These are phyloP conservation scores for Yponomeuta plumbellus DNA, from an alignment of 2,888 invertebrate species.

Conservation along the genomic window DNA sequence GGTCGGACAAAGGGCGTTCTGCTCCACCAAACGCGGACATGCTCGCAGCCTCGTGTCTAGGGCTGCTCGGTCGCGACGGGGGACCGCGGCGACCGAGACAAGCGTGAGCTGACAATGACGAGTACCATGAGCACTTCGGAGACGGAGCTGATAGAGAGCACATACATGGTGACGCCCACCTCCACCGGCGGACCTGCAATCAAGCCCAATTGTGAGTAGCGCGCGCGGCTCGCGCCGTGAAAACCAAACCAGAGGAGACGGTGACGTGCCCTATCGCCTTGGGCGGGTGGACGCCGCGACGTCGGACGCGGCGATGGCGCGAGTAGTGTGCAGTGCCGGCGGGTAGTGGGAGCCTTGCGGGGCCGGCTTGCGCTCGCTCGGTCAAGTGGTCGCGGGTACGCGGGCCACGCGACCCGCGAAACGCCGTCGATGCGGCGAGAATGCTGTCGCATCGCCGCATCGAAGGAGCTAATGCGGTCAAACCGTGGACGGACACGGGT, in stretches of 20 bases:
- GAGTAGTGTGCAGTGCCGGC: not conserved
- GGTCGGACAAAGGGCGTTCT: slow-evolving; percentile 64
- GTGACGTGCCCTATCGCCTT: slow-evolving; percentile 59
- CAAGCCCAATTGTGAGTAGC: slow-evolving; percentile 72
- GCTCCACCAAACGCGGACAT: slow-evolving; percentile 72
- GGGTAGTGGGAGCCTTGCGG: slow-evolving; percentile 27
- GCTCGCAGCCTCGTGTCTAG: slow-evolving; percentile 76
- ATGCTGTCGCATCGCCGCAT: slow-evolving; percentile 34
- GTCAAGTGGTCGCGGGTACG: not conserved
- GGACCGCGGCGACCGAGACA: slow-evolving; percentile 60
- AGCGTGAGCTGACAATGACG: slow-evolving; percentile 70
- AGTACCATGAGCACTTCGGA: slow-evolving; percentile 98
- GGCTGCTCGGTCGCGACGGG: slow-evolving; percentile 72
- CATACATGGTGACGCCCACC: slow-evolving; percentile 98
- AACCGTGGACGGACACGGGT: slow-evolving; percentile 73
- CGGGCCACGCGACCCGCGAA: slow-evolving; percentile 14
- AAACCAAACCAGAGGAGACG: slow-evolving; percentile 63
- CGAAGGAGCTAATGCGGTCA: slow-evolving; percentile 45
- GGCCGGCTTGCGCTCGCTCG: slow-evolving; percentile 22
- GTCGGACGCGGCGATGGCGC: not conserved
- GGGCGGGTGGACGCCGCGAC: slow-evolving; percentile 20
- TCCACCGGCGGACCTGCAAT: slow-evolving; percentile 97
- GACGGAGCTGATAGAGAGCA: slow-evolving; percentile 98
- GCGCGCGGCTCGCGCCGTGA: slow-evolving; percentile 55
- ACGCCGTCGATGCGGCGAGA: slow-evolving; percentile 13